Evolutionary conservation across 1,140 invertebrate genomes (phyloP), one percentile per base, ranked within the genome.

Genomic region (Bombus superbus): DNA sequence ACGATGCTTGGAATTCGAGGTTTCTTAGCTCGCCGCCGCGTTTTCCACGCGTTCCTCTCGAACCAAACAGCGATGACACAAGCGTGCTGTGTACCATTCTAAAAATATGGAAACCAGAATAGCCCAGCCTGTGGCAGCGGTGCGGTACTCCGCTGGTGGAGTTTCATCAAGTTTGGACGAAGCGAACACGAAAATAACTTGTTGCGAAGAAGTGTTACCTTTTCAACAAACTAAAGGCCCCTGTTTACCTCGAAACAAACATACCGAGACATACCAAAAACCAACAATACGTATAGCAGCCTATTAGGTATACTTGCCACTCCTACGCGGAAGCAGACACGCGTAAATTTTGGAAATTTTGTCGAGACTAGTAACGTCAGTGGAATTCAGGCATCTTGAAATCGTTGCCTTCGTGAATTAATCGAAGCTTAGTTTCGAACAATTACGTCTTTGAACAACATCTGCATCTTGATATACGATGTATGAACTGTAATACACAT

Each of bases 71-170:
- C 44, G 53, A 78, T 72, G 74, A 87, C 68, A 71, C 71, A 57
- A n/a, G 72, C 71, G 74, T 85, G 78, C 86, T 69, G 83, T 88
- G 86, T 90, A 85, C 86, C 82, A 69, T 42, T 87, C 92, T 92
- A 92, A 92, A 93, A 93, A 93, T 93, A 92, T 81, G 64, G 76
- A 75, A 88, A 91, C 89, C 53, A 92, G 91, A 93, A 93, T 93
- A 92, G 88, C 87, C 78, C 25, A 75, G 57, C 75, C 88, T 91
- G 91, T 86, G 91, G 92, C 90, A 75, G 86, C 79, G 81, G 86
- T 92, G 92, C 87, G 90, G 90, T 86, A 91, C 91, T 91, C 87
- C 89, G 88, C 90, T 86, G 88, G 87, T 87, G 88, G 88, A 32
- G 32, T 32, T 32, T 32, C 32, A 88, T 87, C 88, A 93, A 89